Evolutionary conservation across 1,140 invertebrate species (phyloP), one percentile per base, ranked within the genome.

Genomic region (Globodera ellingtonae): DNA sequence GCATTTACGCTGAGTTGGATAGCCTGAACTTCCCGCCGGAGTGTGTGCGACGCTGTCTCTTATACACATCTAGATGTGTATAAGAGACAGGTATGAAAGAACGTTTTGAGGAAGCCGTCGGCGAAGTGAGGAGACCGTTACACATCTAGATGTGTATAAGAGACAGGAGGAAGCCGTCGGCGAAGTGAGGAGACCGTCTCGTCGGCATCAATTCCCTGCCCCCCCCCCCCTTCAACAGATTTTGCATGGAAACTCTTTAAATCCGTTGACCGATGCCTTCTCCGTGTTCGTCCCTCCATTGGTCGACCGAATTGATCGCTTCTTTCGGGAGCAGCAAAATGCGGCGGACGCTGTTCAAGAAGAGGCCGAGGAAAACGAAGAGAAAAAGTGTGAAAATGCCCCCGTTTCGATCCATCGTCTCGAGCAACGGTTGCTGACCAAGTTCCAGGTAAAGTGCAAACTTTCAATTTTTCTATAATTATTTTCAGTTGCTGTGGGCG

Each of bases 1-100:
- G 24, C 69, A 77, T 50, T 50, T 77, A 67, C 65, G 21, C n/a
- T 18, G 75, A 77, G 21, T 77, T 77, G 75, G 75, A 77, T 21
- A 70, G 69, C 21, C 50, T 77, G 18, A 44, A 69, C 70, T 77
- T 77, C 67, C 69, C 75, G 3, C 0, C 62, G 5, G 75, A 10
- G 44, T 69, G 46, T 67, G 75, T 77, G 13, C 21, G 18, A 18
- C 62, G 24, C n/a, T n/a, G n/a, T n/a, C n/a, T n/a, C n/a, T n/a
- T n/a, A n/a, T n/a, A n/a, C n/a, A n/a, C n/a, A n/a, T n/a, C n/a
- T n/a, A n/a, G n/a, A n/a, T n/a, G n/a, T n/a, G n/a, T n/a, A n/a
- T n/a, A n/a, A n/a, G n/a, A n/a, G n/a, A n/a, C n/a, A n/a, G n/a
- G n/a, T 15, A 21, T 77, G 13, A 77, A 77, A n/a, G 47, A 44